A percentile compares a stretch with the other conserved stretches of the same genome.
phyloP scores from a whole-genome alignment of 2,888 invertebrate species.

The Plagodis dolabraria region DNA sequence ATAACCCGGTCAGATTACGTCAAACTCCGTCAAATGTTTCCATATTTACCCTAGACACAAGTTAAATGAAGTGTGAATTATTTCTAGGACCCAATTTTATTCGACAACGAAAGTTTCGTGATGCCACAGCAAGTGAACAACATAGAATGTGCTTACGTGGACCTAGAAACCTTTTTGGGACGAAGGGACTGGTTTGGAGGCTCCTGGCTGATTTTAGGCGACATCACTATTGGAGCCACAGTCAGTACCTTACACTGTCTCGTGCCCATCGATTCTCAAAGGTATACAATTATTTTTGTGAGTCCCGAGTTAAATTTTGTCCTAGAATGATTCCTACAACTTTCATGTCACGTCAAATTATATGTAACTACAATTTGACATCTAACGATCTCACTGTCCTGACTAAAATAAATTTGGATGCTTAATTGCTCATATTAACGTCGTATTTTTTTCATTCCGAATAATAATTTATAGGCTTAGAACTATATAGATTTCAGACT shows the following conservation, averaged over 20 bases:
- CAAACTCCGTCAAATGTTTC: constrained; percentile 25
- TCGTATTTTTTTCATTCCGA: no score
- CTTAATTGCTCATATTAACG: no score
- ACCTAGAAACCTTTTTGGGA: constrained; percentile 57
- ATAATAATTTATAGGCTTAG: no score
- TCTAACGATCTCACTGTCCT: no score
- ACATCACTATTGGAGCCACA: constrained; percentile 61
- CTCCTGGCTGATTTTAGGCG: constrained; percentile 54
- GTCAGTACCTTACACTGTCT: constrained; percentile 62
- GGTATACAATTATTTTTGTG: constrained; percentile 2
- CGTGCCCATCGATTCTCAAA: constrained; percentile 47
- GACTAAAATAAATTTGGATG: no score
- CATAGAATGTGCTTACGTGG: constrained; percentile 57
- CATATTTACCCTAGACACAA: background rate
- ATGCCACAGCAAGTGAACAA: constrained; percentile 60
- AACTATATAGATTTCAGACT: no score
- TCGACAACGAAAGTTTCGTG: constrained; percentile 59
- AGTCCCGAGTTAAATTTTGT: background rate
- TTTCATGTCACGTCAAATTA: no score
- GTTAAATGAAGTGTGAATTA: background rate
- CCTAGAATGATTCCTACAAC: no score
- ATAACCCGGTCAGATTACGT: no score
- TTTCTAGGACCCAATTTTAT: constrained; percentile 64
- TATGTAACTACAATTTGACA: no score
- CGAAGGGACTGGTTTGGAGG: constrained; percentile 58